phyloP scores from a whole-genome alignment of 1,140 invertebrate species.

The Phocides pigmalion region DNA sequence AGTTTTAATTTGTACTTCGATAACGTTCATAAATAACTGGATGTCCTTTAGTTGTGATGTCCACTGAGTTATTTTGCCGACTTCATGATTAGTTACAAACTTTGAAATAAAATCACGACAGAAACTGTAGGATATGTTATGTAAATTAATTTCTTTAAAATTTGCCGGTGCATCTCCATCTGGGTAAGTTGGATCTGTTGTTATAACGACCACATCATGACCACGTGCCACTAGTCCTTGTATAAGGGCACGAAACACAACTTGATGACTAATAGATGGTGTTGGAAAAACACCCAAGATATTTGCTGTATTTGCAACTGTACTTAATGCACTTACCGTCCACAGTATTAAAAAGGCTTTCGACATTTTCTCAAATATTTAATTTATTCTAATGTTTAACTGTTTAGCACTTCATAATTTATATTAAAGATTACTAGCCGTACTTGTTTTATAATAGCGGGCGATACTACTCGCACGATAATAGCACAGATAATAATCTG shows the following conservation, averaged over 20 bases:
- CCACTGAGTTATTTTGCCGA: background rate
- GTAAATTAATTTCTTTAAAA: conserved; percentile 54
- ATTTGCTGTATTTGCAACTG: conserved; percentile 45
- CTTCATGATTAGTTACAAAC: background rate
- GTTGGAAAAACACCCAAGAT: conserved; percentile 81
- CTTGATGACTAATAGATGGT: conserved; percentile 84
- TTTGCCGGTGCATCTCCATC: conserved; percentile 46
- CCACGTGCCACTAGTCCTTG: conserved; percentile 72
- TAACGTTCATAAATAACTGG: background rate
- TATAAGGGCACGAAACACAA: conserved; percentile 73
- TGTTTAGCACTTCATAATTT: no score
- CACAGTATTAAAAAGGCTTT: background rate
- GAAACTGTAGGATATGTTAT: conserved; percentile 50
- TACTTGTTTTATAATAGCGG: no score
- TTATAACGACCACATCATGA: conserved; percentile 75
- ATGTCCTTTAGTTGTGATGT: background rate
- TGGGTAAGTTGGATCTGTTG: conserved; percentile 52
- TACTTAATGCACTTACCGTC: background rate
- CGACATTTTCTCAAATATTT: no score
- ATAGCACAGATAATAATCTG: no score
- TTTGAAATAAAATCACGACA: conserved; percentile 31
- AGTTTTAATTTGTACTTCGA: conserved; percentile 3
- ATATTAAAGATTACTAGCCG: no score
- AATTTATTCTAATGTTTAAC: no score
- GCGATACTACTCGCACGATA: no score